phyloP scores from a whole-genome alignment of 2,797 vertebrate species.

The Alauda arvensis region DNA sequence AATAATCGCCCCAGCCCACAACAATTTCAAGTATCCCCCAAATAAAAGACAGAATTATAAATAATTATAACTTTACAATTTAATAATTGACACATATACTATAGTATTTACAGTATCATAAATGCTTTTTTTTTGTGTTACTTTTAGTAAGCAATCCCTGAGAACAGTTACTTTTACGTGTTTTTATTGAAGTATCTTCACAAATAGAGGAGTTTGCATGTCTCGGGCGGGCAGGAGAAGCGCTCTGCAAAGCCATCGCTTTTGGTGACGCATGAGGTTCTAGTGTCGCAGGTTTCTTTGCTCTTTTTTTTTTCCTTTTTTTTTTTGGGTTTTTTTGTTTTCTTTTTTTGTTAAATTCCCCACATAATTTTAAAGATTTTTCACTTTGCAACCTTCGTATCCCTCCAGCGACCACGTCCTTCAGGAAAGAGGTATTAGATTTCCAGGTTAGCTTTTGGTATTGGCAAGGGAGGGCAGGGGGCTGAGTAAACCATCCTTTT shows the following conservation, averaged over 20 bases:
- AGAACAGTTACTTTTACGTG: conserved; percentile 89
- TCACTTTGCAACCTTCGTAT: conserved; percentile 59
- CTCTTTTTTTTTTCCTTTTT: background rate
- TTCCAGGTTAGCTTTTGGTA: conserved; percentile 71
- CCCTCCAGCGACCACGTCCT: conserved; percentile 57
- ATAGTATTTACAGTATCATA: conserved; percentile 99
- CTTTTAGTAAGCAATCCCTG: conserved; percentile 99
- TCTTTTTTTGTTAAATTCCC: background rate
- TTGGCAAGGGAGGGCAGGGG: conserved; percentile 58
- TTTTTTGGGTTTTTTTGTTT: background rate
- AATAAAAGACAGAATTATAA: conserved; percentile 87
- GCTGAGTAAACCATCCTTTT: conserved; percentile 60
- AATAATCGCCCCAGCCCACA: conserved; percentile 82
- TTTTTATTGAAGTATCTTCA: conserved; percentile 76
- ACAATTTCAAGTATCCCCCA: conserved; percentile 85
- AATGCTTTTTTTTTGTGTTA: conserved; percentile 91
- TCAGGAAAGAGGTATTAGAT: conserved; percentile 67
- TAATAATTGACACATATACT: conserved; percentile 95
- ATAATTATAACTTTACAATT: conserved; percentile 99
- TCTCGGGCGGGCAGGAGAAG: conserved; percentile 53
- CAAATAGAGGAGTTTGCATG: conserved; percentile 60
- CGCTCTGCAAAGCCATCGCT: conserved; percentile 62
- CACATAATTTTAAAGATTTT: background rate
- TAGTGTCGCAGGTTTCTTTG: conserved; percentile 67
- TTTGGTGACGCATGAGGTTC: conserved; percentile 67